Percentiles rank a stretch among this genome's conserved stretches.
Conservation (phyloP, 1,140 invertebrate genomes). For the Zaprionus kolodkinae region DNA sequence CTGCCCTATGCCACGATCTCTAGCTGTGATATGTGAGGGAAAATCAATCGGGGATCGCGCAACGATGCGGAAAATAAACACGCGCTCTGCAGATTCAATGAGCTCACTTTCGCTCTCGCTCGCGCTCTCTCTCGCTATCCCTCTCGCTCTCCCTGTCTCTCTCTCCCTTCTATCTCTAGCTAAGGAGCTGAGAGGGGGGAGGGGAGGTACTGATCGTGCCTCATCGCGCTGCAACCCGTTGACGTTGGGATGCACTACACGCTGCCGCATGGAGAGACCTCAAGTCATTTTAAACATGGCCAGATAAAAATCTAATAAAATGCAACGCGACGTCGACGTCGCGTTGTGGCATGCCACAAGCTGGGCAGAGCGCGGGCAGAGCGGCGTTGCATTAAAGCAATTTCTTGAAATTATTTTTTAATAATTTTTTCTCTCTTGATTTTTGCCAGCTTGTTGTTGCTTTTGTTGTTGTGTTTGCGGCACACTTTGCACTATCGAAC, state of each 20-base stretch:
- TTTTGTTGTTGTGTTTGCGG: slow-evolving; percentile 49
- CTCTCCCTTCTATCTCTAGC: background rate
- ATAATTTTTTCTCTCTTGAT: slow-evolving; percentile 61
- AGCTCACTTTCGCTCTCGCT: background rate
- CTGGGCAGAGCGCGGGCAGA: background rate
- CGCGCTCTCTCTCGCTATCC: too few species aligned
- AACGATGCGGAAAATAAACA: slow-evolving; percentile 5
- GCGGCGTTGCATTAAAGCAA: slow-evolving; percentile 60
- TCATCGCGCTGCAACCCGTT: slow-evolving; percentile 17
- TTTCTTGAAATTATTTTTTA: slow-evolving; percentile 79
- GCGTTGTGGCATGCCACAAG: slow-evolving; percentile 10
- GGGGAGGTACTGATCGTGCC: background rate
- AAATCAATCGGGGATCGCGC: background rate
- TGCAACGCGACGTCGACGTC: slow-evolving; percentile 39
- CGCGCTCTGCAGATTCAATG: background rate
- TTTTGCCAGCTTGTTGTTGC: slow-evolving; percentile 37
- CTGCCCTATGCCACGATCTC: background rate
- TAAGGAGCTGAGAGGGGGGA: background rate
- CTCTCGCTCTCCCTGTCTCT: background rate
- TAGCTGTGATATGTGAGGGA: background rate
- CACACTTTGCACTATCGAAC: slow-evolving; percentile 81
- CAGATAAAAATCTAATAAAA: slow-evolving; percentile 79
- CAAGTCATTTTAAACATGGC: slow-evolving; percentile 70
- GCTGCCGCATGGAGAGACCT: slow-evolving; percentile 37
- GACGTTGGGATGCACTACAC: slow-evolving; percentile 16